These are phyloP conservation scores for Cyprinodon tularosa DNA, from an alignment of 2,113 vertebrate genomes.

Conservation along the genomic window DNA sequence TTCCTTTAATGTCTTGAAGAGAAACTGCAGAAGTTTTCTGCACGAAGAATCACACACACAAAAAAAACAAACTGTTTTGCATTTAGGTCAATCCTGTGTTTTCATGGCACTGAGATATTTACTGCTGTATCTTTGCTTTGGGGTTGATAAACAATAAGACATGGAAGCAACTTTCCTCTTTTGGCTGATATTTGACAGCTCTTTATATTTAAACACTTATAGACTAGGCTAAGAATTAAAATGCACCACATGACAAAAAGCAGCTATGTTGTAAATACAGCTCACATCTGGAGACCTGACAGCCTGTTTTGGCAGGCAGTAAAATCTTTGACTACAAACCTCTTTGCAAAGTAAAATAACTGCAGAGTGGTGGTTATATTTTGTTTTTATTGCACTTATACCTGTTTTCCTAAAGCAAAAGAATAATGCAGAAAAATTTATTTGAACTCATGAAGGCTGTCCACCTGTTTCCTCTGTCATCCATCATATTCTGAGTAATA, in stretches of 20 bases:
- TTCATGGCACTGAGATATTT: conserved; percentile 37
- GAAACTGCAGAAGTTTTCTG: neutral
- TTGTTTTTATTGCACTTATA: neutral
- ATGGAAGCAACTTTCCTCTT: conserved; percentile 24
- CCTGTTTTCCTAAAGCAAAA: conserved; percentile 2
- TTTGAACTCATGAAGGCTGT: neutral
- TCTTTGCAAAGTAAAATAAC: neutral
- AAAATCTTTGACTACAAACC: conserved; percentile 3
- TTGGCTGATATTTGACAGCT: conserved; percentile 32
- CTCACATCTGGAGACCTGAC: conserved; percentile 21
- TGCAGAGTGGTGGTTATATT: neutral
- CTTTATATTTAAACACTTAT: conserved; percentile 37
- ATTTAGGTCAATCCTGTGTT: conserved; percentile 9
- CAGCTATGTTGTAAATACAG: conserved; percentile 10
- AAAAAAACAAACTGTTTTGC: conserved; percentile 18
- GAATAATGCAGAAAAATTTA: neutral
- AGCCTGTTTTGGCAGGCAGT: neutral
- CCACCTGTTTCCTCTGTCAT: neutral
- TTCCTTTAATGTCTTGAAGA: neutral
- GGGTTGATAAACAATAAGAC: conserved; percentile 20
- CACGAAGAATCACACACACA: neutral
- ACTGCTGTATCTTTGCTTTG: conserved; percentile 27
- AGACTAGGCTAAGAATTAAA: conserved; percentile 38
- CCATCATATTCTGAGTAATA: neutral
- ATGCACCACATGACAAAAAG: conserved; percentile 31